phyloP scores from a whole-genome alignment of 2,888 invertebrate genomes.

The Noctua fimbriata region DNA sequence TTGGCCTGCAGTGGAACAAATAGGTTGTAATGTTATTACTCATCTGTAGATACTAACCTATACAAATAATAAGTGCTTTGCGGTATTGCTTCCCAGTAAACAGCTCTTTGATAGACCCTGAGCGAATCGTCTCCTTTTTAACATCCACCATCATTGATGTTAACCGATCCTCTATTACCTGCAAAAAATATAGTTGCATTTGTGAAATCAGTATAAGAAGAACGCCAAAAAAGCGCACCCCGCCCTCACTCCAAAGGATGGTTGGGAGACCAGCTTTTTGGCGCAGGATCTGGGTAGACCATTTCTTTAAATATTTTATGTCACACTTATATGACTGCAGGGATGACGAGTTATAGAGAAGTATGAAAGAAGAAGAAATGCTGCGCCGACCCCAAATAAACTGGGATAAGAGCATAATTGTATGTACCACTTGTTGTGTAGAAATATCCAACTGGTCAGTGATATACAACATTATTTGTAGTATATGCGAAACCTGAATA shows the following conservation, averaged over 20 bases:
- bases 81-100: conserved; percentile 87
- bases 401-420: no score
- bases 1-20: background rate
- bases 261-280: background rate
- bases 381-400: no score
- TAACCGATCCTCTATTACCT: conserved; percentile 79
- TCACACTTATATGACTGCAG: no score
- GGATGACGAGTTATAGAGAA: no score
- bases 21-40: background rate
- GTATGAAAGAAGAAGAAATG: no score
- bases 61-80: conserved; percentile 80
- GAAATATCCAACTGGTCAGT: no score
- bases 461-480: no score
- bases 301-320: background rate
- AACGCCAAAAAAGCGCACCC: no score
- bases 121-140: conserved; percentile 84
- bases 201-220: background rate
- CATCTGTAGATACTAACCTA: conserved; percentile 72
- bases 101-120: conserved; percentile 85
- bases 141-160: conserved; percentile 81
- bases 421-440: no score
- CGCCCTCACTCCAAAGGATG: no score
- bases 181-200: conserved; percentile 31
- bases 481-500: no score
- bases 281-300: no score